phyloP scores from a whole-genome alignment of 2,888 invertebrate species.

The Thymelicus lineola region DNA sequence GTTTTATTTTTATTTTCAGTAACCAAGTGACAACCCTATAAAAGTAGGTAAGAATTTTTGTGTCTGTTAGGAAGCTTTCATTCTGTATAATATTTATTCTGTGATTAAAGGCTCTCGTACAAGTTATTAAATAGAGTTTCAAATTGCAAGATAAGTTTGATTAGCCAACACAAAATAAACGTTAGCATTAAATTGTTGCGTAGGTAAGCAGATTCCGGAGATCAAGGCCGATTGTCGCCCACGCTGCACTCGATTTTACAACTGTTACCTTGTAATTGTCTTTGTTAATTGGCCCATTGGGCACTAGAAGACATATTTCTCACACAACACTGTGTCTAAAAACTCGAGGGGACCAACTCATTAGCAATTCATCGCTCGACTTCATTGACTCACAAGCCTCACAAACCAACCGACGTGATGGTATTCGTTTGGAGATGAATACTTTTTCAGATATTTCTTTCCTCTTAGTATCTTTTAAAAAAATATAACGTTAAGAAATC shows the following conservation, averaged over 20 bases:
- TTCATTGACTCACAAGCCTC: neutral
- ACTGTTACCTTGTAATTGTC: slow-evolving; percentile 59
- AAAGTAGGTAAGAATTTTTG: too few relatives aligned
- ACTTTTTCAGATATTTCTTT: neutral
- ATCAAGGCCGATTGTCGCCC: slow-evolving; percentile 67
- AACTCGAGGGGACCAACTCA: neutral
- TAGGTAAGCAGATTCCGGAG: slow-evolving; percentile 46
- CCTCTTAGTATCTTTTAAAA: too few relatives aligned
- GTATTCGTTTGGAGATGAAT: neutral
- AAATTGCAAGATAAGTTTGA: neutral
- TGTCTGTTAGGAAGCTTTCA: too few relatives aligned
- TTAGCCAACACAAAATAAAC: slow-evolving; percentile 3
- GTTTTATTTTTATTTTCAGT: too few relatives aligned
- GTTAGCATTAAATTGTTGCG: slow-evolving; percentile 27
- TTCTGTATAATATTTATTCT: too few relatives aligned
- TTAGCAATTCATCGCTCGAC: neutral
- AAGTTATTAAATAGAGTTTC: neutral
- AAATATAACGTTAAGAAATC: too few relatives aligned
- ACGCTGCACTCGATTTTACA: slow-evolving; percentile 63
- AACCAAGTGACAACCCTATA: too few relatives aligned
- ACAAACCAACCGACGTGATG: neutral
- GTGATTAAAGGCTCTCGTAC: too few relatives aligned
- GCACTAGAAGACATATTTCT: slow-evolving; percentile 3
- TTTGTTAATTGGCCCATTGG: slow-evolving; percentile 56
- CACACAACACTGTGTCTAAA: neutral